Evolutionary conservation across 2,797 vertebrate genomes (phyloP).

Genomic region (Sparidentex hasta): DNA sequence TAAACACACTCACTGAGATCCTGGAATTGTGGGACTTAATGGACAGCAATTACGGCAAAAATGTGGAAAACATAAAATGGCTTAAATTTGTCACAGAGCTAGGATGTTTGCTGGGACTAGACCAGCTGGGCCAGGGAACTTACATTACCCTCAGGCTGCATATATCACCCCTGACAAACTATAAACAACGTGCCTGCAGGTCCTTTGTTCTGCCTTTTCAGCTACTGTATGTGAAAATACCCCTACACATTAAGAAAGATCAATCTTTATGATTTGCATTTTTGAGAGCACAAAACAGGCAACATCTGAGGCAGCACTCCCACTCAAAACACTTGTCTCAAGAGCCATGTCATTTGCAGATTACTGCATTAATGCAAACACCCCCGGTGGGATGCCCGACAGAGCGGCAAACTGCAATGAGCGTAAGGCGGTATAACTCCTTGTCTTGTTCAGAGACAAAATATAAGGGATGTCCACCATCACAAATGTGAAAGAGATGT

Average conservation of each 20-base stretch:
- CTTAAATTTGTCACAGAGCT: conserved; percentile 14
- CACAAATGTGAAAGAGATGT: conserved; percentile 2
- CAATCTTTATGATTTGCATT: conserved; percentile 30
- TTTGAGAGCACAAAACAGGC: conserved; percentile 21
- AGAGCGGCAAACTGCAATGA: conserved; percentile 36
- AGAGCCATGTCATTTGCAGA: conserved; percentile 55
- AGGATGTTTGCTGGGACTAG: background rate
- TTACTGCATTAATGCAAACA: conserved; percentile 61
- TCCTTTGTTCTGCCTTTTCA: background rate
- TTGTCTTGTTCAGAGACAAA: background rate
- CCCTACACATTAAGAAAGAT: conserved; percentile 18
- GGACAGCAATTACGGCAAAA: conserved; percentile 14
- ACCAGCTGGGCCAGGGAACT: background rate
- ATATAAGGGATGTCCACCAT: background rate
- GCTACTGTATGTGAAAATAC: conserved; percentile 6
- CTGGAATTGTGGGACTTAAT: conserved; percentile 23
- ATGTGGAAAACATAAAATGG: background rate
- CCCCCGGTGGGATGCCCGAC: conserved; percentile 19
- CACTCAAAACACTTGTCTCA: conserved; percentile 48
- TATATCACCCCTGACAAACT: conserved; percentile 8
- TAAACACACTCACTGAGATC: conserved; percentile 26
- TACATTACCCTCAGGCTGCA: conserved; percentile 1
- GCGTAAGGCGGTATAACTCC: conserved; percentile 2
- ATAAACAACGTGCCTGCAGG: background rate
- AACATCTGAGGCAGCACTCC: conserved; percentile 28